Evolutionary conservation across 2,888 invertebrate genomes (phyloP), one percentile per base, ranked within the genome.

Genomic region (Euplexia lucipara): DNA sequence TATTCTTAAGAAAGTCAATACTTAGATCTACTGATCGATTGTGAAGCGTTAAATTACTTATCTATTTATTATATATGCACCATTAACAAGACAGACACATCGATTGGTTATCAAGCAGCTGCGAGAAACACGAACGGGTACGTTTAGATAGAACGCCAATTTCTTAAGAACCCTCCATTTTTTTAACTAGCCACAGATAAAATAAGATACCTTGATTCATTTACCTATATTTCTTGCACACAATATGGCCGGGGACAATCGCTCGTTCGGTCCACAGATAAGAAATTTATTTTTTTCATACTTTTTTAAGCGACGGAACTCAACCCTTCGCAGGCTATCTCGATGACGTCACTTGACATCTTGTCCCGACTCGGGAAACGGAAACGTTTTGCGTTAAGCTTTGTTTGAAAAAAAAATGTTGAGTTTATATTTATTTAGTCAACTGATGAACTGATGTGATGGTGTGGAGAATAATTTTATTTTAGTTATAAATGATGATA

Each of bases 301-400:
- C 70, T 85, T 88, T 89, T 67, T 90, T 90, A 87, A 85, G 81
- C 83, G 79, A 79, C 90, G 90, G 89, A 90, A 91, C 89, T 91
- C 91, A 92, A 93, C 93, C 94, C 94, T 92, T 92, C 89, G 88
- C 92, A 88, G 91, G 91, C 88, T 94, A 94, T 94, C 94, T 87
- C 81, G 76, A 82, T 88, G 91, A 91, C 90, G 92, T 92, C 90
- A 91, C 90, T 87, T 84, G 86, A 84, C 89, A 88, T 90, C 91
- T 90, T 89, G 88, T 89, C 85, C 85, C 85, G 82, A 83, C 79
- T 80, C 83, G 83, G 81, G 75, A 87, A 87, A 87, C 84, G 85
- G 79, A 85, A 86, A 86, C 83, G 83, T 85, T 86, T 86, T 83
- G 73, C 81, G 82, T 70, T 83, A 85, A 83, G 83, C 83, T 82